These are phyloP conservation scores for Cydia amplana DNA, from an alignment of 1,140 invertebrate species.

Conservation along the genomic window DNA sequence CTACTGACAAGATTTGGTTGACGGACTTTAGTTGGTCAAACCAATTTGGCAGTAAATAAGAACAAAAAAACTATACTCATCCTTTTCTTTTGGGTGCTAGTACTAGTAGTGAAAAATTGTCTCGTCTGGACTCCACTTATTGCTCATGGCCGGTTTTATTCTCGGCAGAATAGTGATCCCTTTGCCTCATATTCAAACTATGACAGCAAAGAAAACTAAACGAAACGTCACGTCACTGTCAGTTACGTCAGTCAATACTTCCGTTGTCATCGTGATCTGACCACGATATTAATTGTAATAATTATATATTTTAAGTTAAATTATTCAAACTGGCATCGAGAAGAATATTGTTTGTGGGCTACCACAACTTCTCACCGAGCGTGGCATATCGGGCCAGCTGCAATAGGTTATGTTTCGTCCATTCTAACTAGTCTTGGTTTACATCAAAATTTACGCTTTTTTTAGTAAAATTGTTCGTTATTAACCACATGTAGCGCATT, in stretches of 20 bases:
- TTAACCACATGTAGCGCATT: slow-evolving; percentile 17
- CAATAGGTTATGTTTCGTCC: slow-evolving; percentile 60
- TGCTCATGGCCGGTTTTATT: background rate
- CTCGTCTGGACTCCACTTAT: too few species aligned
- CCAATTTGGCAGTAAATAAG: too few species aligned
- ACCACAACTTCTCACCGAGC: slow-evolving; percentile 61
- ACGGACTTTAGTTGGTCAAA: too few species aligned
- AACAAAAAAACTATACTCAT: too few species aligned
- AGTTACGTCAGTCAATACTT: slow-evolving; percentile 11
- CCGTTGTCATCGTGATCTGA: slow-evolving; percentile 5
- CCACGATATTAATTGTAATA: slow-evolving; percentile 18
- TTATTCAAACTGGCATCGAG: slow-evolving; percentile 70
- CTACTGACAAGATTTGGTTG: too few species aligned
- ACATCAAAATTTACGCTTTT: slow-evolving; percentile 34
- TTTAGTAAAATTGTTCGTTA: slow-evolving; percentile 25
- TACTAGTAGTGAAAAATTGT: too few species aligned
- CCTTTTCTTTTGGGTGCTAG: too few species aligned
- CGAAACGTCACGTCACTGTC: slow-evolving; percentile 11
- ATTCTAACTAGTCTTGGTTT: slow-evolving; percentile 42
- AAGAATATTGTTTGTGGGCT: slow-evolving; percentile 58
- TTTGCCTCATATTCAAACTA: background rate
- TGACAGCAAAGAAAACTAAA: background rate
- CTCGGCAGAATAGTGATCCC: background rate
- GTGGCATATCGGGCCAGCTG: slow-evolving; percentile 45
- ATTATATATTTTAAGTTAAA: slow-evolving; percentile 28